Evolutionary conservation across 1,140 invertebrate genomes (phyloP), one percentile per base, ranked within the genome.

Genomic region (Antheraea mylitta): DNA sequence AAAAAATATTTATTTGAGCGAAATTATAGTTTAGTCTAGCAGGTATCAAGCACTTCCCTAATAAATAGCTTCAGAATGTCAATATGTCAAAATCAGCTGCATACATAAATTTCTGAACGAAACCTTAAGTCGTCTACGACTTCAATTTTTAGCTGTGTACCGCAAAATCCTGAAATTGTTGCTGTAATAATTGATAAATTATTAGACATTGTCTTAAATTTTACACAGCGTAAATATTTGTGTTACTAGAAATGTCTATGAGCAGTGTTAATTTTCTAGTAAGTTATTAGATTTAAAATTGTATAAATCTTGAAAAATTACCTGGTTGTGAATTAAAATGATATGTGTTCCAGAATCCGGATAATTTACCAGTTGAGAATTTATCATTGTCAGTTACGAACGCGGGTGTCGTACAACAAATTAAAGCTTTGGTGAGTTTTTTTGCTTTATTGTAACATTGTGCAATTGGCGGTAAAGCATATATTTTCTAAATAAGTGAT

Each of bases 371-470:
- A 9, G 74, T 87, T 9, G 92, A 93, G 70, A 80, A 82, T 22
- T 61, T 93, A 68, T 82, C 74, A 22, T 68, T 92, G 60, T 71
- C 80, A 16, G 79, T 91, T 8, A 81, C 73, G 13, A 85, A 92
- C 77, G 78, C 79, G 18, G 92, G 92, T 18, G 78, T 93, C 62
- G 60, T 93, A 19, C 86, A 84, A 76, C 69, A 87, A 64, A 78
- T 91, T 36, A 89, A 87, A 64, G 92, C 92, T 18, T 79, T 93
- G 76, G 92, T 92, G 75, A 87, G 81, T 80, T 63, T 4, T 9
- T 2, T 38, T 6, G 37, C 37, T 38, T 38, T 38, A 48, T 10
- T 53, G 13, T 13, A 53, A 53, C 16, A 6, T 53, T 53, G 11
- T 53, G 45, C 16, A 53, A 53, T 53, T 53, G 11, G 1, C 2